Base-by-base conservation (phyloP, 2,888 invertebrate species). In the Lordiphosa andalusiaca region DNA sequence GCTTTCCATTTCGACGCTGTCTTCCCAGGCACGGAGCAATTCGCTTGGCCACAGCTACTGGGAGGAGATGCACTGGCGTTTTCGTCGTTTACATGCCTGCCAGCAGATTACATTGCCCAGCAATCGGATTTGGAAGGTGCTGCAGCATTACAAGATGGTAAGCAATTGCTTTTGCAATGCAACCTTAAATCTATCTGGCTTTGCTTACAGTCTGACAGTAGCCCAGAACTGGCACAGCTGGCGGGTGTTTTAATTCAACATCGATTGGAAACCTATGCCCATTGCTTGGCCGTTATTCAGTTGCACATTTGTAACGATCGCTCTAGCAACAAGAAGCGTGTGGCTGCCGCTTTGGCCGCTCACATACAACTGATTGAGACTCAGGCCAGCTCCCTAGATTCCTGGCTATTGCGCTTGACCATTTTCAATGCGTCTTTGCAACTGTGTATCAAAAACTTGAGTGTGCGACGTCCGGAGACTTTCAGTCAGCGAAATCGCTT, bases 81-180 rank as follows among this genome's bases (percentile, higher is more conserved):
- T 83, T 13, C 72, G 72, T 3, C 40, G 39, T 7, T 23, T 83
- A 0, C 52, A 68, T 4, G 40, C 23, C 2, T 36, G 37, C n/a
- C 19, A 47, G 5, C 2, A 30, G 1, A 44, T 59, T 6, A 4
- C 12, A 0, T 41, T 76, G 38, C 73, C 67, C 9, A 81, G 33
- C 13, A 59, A 73, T 47, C 64, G 71, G 4, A 44, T 81, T 19
- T 76, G 82, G 84, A 76, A 70, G 19, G 13, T 38, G 4, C 10
- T 84, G 19, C 6, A 68, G 33, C 60, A 53, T 5, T 72, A 49
- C 39, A 67, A 77, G 63, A 60, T 56, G 53, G 77, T 76, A 19
- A 19, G 57, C 2, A 1, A 38, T n/a, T 9, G 12, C 6, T 19
- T 12, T n/a, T 33, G 2, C 16, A 1, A 25, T 40, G 1, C 33